These are phyloP conservation scores for Procambarus virginalis DNA, from an alignment of 1,140 invertebrate genomes.

Conservation along the genomic window DNA sequence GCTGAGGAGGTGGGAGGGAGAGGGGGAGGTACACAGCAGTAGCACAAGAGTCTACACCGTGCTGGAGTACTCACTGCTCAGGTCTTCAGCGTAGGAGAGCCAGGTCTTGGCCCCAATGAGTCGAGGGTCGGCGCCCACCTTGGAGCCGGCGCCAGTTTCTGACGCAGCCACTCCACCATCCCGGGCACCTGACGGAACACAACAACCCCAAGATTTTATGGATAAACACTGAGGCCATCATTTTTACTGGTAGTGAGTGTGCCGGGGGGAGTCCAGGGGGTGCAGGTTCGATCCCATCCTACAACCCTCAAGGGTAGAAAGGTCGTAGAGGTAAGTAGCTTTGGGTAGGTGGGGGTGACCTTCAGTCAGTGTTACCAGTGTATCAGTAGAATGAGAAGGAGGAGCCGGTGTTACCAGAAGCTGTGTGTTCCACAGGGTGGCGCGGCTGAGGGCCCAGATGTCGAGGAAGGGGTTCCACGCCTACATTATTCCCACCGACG, in stretches of 20 bases:
- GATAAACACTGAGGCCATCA: no score
- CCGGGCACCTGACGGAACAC: slow-evolving; percentile 74
- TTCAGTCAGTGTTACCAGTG: not conserved
- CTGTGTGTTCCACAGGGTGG: slow-evolving; percentile 38
- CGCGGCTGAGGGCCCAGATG: slow-evolving; percentile 40
- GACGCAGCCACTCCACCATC: slow-evolving; percentile 77
- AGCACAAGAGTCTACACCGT: not conserved
- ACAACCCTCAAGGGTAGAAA: no score
- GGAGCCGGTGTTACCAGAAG: no score
- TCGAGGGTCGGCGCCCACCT: slow-evolving; percentile 88
- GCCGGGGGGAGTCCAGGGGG: no score
- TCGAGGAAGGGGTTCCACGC: slow-evolving; percentile 77
- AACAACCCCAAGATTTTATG: no score
- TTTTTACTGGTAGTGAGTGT: no score
- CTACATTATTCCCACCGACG: slow-evolving; percentile 84
- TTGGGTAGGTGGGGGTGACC: no score
- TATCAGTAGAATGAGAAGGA: no score
- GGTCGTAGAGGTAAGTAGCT: no score
- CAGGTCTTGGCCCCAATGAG: slow-evolving; percentile 74
- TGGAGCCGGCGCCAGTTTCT: slow-evolving; percentile 80
- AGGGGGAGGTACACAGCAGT: no score
- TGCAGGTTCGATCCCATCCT: no score
- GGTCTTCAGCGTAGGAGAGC: slow-evolving; percentile 72
- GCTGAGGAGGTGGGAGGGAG: no score
- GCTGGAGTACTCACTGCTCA: slow-evolving; percentile 60